Evolutionary conservation across 2,113 vertebrate genomes (phyloP).

Genomic region (Prunella himalayana): DNA sequence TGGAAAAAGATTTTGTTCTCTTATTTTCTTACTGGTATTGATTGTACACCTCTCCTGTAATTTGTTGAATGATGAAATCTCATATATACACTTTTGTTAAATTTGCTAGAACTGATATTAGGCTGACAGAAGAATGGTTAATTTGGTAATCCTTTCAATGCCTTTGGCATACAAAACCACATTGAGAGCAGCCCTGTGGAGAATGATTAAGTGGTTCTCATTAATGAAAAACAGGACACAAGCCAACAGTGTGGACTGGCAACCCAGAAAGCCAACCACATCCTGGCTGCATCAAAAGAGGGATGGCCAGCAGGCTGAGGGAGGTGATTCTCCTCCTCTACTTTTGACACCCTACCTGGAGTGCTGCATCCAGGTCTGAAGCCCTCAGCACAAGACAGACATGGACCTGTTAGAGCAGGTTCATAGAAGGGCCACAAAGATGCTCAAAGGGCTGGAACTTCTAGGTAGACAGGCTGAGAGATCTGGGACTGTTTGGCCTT

Average conservation of each 20-base stretch:
- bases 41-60: neutral
- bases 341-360: neutral
- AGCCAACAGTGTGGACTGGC: neutral
- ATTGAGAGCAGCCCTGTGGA: neutral
- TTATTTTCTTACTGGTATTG: neutral
- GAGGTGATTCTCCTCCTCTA: neutral
- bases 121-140: neutral
- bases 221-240: neutral
- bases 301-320: accelerated
- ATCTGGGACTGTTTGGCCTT: neutral
- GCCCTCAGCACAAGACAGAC: neutral
- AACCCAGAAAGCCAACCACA: neutral
- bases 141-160: neutral
- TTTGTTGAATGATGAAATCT: neutral
- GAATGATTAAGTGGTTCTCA: neutral
- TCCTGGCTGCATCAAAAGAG: neutral
- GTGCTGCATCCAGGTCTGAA: neutral
- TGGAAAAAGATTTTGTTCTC: neutral
- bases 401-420: neutral
- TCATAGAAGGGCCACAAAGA: neutral
- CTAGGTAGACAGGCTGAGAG: neutral
- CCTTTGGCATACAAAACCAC: neutral
- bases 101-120: neutral
- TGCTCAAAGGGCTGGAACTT: neutral
- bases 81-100: neutral